Conservation (phyloP, 2,888 invertebrate species). For the Bellardia pandia region DNA sequence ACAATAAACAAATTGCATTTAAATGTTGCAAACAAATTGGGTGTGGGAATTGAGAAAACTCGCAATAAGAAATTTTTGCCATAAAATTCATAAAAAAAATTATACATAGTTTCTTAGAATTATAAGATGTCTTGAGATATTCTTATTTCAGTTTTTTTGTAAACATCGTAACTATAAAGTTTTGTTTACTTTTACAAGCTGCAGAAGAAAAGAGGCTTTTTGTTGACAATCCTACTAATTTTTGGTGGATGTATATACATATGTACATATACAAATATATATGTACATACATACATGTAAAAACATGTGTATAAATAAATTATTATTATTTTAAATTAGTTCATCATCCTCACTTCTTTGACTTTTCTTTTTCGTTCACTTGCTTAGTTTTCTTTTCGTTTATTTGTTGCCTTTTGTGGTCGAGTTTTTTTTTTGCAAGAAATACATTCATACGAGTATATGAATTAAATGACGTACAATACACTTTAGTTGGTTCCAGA, state of each 20-base stretch:
- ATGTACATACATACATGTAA: no score
- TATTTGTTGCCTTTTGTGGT: conserved; percentile 42
- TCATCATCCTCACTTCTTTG: conserved; percentile 62
- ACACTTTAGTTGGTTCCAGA: conserved; percentile 62
- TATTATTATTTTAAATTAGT: conserved; percentile 68
- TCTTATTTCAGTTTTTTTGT: not conserved
- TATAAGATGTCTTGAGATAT: conserved; percentile 6
- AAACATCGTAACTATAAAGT: not conserved
- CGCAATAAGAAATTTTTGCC: conserved; percentile 6
- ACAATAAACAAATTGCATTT: not conserved
- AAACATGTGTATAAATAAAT: conserved; percentile 19
- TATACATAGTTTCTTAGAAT: conserved; percentile 43
- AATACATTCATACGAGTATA: not conserved
- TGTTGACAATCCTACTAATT: not conserved
- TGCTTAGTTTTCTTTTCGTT: conserved; percentile 3
- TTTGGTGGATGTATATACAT: not conserved
- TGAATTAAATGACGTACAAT: conserved; percentile 54
- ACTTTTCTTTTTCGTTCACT: conserved; percentile 36
- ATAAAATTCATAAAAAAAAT: not conserved
- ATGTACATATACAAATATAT: no score
- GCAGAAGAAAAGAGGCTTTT: conserved; percentile 28
- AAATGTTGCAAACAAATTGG: conserved; percentile 20
- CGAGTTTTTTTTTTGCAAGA: not conserved
- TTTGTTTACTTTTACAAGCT: no score
- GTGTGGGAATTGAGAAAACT: conserved; percentile 53